Evolutionary conservation across 2,797 vertebrate species (phyloP), one percentile per base, ranked within the genome.

Genomic region (Nyctalus aviator): DNA sequence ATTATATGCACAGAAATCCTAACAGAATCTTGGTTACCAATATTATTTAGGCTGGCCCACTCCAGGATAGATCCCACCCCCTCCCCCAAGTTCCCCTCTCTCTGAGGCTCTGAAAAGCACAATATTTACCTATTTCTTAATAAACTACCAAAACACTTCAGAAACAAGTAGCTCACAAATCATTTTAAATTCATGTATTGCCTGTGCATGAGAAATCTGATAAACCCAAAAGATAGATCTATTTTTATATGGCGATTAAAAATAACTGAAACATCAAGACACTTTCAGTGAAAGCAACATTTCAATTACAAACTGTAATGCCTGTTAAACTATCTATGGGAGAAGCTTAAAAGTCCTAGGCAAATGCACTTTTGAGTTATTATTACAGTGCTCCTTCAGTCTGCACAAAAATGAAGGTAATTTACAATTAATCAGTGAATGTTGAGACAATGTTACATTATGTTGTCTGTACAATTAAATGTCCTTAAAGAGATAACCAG

Each of bases 121-220:
- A 88, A 95, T 94, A 93, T 96, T 97, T 94, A 97, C 97, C 96
- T 97, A 97, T 90, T 95, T 94, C 93, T 96, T 96, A 94, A 88
- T 46, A 96, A 96, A 94, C 77, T 96, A 82, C 93, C 96, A 96
- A 97, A 95, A 98, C 96, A 98, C 50, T 46, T 92, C 94, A 96
- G 96, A 96, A 97, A 97, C 96, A 96, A 96, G 90, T 96, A 96
- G 97, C 96, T 97, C 97, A 97, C 97, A 95, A 97, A 97, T 94
- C 96, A 97, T 98, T 97, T 97, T 95, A 84, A 98, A 97, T 98
- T 98, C 86, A 97, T 98, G 98, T 98, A 98, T 98, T 98, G 98
- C 96, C 97, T 98, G 97, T 98, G 98, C 97, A 98, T 98, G 98
- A 98, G 96, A 98, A 97, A 98, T 98, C 98, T 97, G 98, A 98